Base-by-base conservation (phyloP, 2,888 invertebrate species). In the Schizotus pectinicornis region DNA sequence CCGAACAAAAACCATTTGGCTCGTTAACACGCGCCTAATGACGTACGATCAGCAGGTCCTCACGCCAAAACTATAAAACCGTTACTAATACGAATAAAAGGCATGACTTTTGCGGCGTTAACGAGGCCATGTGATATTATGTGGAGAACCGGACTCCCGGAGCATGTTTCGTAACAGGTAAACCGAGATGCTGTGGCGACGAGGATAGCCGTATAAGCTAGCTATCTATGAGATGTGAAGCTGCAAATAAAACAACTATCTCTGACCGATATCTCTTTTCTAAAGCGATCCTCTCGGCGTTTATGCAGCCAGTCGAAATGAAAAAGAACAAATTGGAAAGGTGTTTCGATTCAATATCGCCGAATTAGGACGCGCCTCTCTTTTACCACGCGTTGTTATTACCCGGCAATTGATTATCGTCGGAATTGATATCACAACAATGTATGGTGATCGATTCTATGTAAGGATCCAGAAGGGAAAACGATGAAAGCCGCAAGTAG, bases 141-240 rank as follows among this genome's bases (percentile, higher is more conserved):
- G 64, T 65, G 65, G 61, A 57, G 63, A 65, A 69, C 67, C 68
- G 68, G 69, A 69, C 67, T 69, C 65, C 68, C 63, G 68, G 63
- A 69, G 69, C 67, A 61, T 53, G 64, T 61, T 68, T 65, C 58
- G 64, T 61, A 65, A 64, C 67, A 64, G 61, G 60, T 62, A 58
- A 47, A 30, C 36, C 34, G 41, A 11, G 35, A 37, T 14, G 32
- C 13, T 32, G 14, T 9, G 35, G 13, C n/a, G 35, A 32, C 34
- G 50, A 36, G 6, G 48, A 42, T 48, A 41, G 56, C 33, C 45
- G 48, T 50, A 51, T 51, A 45, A 6, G 42, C 22, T 22, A 22
- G 2, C 3, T 22, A 5, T 13, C 43, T 42, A 13, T 43, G 41
- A 59, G 67, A 66, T 67, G 63, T 64, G 63, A 65, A 66, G 61